phyloP scores from a whole-genome alignment of 2,888 invertebrate genomes.

The Caenorhabditis zanzibari region DNA sequence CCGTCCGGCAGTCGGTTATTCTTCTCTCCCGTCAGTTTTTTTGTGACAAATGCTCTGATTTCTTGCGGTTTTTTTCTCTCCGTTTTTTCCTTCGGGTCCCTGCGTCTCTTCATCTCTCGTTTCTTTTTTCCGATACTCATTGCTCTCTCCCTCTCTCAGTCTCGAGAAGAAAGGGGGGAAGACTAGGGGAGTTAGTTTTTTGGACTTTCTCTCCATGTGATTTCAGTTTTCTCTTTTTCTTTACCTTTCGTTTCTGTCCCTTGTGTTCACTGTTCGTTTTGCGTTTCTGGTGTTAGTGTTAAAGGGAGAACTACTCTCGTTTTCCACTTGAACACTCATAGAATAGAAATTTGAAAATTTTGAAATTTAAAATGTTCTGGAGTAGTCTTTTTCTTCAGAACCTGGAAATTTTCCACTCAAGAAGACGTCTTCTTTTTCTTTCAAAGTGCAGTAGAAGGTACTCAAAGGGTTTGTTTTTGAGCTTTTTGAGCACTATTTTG shows the following conservation, averaged over 20 bases:
- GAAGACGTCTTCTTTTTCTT: no score
- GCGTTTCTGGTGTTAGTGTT: neutral
- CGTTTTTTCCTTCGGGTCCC: neutral
- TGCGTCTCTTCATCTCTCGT: neutral
- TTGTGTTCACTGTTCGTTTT: conserved; percentile 4
- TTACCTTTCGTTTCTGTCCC: neutral
- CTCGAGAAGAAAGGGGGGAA: neutral
- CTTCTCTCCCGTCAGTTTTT: neutral
- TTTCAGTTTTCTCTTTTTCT: conserved; percentile 9
- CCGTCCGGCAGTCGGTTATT: neutral
- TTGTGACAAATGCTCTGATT: conserved; percentile 3
- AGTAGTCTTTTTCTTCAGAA: no score
- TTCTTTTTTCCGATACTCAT: neutral
- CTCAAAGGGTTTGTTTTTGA: no score
- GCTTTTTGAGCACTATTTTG: no score
- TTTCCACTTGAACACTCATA: neutral
- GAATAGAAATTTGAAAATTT: no score
- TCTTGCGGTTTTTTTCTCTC: neutral
- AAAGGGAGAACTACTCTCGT: neutral
- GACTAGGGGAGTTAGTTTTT: neutral
- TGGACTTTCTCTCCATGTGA: conserved; percentile 11
- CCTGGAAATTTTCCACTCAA: no score
- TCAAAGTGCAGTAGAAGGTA: no score
- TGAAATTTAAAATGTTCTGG: no score
- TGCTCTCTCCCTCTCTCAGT: no score